Evolutionary conservation across 2,113 vertebrate species (phyloP).

Genomic region (Setophaga petechia): DNA sequence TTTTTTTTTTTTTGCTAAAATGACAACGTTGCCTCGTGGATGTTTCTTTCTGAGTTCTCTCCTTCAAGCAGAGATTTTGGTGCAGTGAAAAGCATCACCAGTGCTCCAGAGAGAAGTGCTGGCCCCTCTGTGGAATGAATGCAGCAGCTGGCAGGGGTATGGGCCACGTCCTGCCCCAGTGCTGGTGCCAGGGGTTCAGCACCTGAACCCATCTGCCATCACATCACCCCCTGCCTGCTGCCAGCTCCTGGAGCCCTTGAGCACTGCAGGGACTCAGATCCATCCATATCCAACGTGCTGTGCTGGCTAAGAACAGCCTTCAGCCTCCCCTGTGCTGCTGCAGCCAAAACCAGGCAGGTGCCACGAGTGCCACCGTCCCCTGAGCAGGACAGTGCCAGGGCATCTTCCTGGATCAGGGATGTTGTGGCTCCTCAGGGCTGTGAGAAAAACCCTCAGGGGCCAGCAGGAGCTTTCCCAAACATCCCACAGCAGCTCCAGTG

Average conservation of each 20-base stretch:
- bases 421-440: rapidly evolving
- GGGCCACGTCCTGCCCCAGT: not conserved
- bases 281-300: rapidly evolving
- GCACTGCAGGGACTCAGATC: not conserved
- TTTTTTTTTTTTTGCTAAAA: not conserved
- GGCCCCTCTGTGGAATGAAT: not conserved
- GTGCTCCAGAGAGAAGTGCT: not conserved
- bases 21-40: rapidly evolving
- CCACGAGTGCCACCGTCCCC: rapidly evolving
- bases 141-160: not conserved
- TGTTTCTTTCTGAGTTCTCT: not conserved
- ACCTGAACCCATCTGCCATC: not conserved
- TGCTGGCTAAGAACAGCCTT: rapidly evolving
- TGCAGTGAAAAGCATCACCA: not conserved
- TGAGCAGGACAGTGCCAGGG: rapidly evolving
- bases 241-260: rapidly evolving
- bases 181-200: not conserved
- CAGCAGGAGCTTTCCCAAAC: not conserved
- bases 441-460: rapidly evolving
- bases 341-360: not conserved
- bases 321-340: not conserved
- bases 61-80: not conserved
- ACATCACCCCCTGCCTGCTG: not conserved
- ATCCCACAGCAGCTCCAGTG: rapidly evolving
- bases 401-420: rapidly evolving